phyloP scores from a whole-genome alignment of 2,113 vertebrate species.

The Scytalopus superciliaris region DNA sequence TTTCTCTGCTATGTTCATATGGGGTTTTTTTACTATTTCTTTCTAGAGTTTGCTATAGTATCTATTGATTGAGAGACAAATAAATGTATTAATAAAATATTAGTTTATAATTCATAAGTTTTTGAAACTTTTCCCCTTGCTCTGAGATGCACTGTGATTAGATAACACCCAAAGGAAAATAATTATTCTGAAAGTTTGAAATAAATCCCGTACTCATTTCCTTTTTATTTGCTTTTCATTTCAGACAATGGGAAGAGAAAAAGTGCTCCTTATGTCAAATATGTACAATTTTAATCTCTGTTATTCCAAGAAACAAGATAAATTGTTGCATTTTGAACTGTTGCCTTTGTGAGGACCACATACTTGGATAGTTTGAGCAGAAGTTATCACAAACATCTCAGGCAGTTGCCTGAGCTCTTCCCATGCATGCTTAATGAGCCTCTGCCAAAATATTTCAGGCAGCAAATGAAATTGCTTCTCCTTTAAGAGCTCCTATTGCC shows the following conservation, averaged over 20 bases:
- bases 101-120: neutral
- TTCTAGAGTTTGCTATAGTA: neutral
- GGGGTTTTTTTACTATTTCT: neutral
- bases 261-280: neutral
- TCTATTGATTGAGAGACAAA: neutral
- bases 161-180: neutral
- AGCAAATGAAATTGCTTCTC: neutral
- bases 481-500: neutral
- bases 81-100: neutral
- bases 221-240: neutral
- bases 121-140: neutral
- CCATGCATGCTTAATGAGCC: neutral
- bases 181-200: neutral
- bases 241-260: neutral
- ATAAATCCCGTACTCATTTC: neutral
- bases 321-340: neutral
- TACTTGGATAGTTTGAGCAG: neutral
- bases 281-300: neutral
- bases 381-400: neutral
- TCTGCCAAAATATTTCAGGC: conserved; percentile 33
- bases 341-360: neutral
- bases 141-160: neutral
- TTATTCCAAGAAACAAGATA: neutral
- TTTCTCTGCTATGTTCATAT: neutral
- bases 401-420: neutral